Base-by-base conservation (phyloP, 35 echinoderm and acorn worm genomes). In the Ophiothrix spiculata region DNA sequence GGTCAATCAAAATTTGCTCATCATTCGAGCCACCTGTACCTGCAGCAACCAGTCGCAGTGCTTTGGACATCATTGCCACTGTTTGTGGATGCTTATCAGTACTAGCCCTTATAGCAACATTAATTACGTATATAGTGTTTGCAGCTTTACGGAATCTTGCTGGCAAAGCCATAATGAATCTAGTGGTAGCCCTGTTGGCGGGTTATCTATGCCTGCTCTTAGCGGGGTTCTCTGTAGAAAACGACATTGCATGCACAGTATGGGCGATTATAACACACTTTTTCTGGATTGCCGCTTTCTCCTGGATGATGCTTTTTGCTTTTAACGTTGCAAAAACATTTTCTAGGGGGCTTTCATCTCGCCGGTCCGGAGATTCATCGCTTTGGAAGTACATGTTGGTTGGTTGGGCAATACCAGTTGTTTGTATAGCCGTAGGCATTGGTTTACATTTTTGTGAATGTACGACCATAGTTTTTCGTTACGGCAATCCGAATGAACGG, bases 221-320 rank as follows among this genome's bases (percentile, higher is more conserved):
- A 21, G 75, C 75, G 1, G 75, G 75, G 0, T 21, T 49, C 41
- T 75, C 56, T 12, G 32, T 31, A 4, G n/a, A 79, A 31, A 36
- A 32, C 13, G 28, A 49, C 4, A 15, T 29, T 32, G 34, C 76
- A 17, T 87, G 85, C 40, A 32, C 42, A 28, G 39, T 40, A 35
- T 74, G 75, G 23, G 85, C 85, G 10, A 41, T 75, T 29, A 40
- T 87, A 31, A 36, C 45, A 28, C 85, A 87, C 33, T 79, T 78
- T 37, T 76, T 54, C 74, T 87, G 85, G 85, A 28, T 87, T 6
- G 85, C 40, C 29, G 85, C 76, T 19, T 87, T 87, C 45, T 39
- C n/a, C 13, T 87, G 85, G 85, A 87, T 87, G 85, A 87, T 46
- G 75, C 31, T 87, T 28, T 46, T 87, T 29, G 75, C 85, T 0